Evolutionary conservation across 2,888 invertebrate species (phyloP).

Genomic region (Digitonthophagus gazella): DNA sequence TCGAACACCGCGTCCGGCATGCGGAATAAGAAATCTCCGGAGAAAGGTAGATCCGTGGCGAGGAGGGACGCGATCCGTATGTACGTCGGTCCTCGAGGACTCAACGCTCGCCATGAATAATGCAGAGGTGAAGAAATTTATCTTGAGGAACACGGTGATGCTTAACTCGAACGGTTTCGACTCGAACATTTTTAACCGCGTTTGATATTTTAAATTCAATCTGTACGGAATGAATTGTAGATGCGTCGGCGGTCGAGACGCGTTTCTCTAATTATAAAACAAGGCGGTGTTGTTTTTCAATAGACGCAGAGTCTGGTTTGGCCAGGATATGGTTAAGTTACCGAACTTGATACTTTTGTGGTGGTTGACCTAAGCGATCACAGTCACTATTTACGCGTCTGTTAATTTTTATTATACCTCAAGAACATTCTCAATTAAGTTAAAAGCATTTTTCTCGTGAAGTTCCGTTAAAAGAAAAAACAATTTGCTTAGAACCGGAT

Average conservation of each 20-base stretch:
- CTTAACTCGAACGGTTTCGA: neutral
- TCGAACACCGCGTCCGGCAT: neutral
- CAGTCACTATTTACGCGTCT: too few species aligned
- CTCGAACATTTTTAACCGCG: too few species aligned
- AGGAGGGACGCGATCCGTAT: neutral
- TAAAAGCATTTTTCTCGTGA: neutral
- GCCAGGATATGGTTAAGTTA: neutral
- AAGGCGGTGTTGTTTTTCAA: neutral
- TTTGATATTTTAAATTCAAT: too few species aligned
- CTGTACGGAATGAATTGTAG: too few species aligned
- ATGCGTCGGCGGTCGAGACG: neutral
- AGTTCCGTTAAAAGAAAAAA: neutral
- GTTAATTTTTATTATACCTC: too few species aligned
- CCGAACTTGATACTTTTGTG: neutral
- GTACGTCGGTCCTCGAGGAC: neutral
- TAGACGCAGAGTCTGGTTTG: neutral
- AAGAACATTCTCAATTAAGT: too few species aligned
- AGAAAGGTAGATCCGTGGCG: neutral
- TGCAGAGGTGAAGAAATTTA: neutral
- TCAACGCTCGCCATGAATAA: neutral
- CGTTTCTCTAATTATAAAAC: neutral
- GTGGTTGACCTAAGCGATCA: neutral
- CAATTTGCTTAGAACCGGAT: neutral
- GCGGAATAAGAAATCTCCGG: neutral
- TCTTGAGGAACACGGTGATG: neutral